Base-by-base conservation (phyloP, 2,113 vertebrate species). In the Ciconia boyciana region DNA sequence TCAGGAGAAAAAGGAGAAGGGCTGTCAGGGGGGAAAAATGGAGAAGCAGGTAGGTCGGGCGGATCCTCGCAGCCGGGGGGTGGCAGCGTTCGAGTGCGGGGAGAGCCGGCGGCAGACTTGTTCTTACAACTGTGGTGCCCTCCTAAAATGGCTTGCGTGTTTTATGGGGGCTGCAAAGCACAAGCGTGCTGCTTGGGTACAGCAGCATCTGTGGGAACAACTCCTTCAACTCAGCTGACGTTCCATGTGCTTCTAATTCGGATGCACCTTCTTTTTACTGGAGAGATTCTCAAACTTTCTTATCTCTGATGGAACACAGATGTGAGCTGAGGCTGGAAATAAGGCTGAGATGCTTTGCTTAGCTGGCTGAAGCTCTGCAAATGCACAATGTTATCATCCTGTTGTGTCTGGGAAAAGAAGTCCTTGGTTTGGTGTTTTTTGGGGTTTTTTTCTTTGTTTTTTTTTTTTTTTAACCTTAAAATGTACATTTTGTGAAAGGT, bases 41-140 rank as follows among this genome's bases (percentile, higher is more conserved):
- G 98, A 97, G 97, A 77, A 83, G 77, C 97, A 84, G 98, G 98
- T 98, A 97, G 13, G 97, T 86, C 65, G 34, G 89, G 81, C 10
- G 34, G 66, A 4, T 41, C 68, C 55, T n/a, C 44, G 60, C 71
- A 69, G 84, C 79, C 31, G 92, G 51, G 39, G 29, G 90, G 87
- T 39, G 92, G 91, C 89, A 21, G 69, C 7, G 72, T 21, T 48
- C 7, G 66, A n/a, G 76, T 0, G 85, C 77, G 89, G 90, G 44
- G 90, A 49, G 78, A 16, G 58, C 31, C 41, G 65, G 90, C 55
- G 80, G 5, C 81, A 58, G 92, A 4, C 21, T 44, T 9, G 55
- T 28, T 54, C 88, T 71, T 74, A 6, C 36, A 24, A 5, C 8
- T 54, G 31, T 2, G 31, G 87, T 51, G 94, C 77, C 90, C 89